Evolutionary conservation across 2,113 vertebrate species (phyloP).

Genomic region (Capreolus pygargus): DNA sequence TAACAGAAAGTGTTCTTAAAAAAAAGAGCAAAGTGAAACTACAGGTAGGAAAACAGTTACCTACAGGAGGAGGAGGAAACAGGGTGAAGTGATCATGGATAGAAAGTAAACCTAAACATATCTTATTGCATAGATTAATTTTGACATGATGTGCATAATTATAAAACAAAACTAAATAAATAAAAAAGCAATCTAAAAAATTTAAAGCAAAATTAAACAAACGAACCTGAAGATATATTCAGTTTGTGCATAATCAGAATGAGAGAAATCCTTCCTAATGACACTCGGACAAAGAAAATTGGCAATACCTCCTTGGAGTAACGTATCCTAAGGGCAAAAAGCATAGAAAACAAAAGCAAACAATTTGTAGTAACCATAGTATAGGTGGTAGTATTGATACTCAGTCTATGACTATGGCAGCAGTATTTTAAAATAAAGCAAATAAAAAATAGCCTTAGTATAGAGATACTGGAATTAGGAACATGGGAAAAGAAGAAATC

Average conservation of each 20-base stretch:
- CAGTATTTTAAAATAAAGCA: background rate
- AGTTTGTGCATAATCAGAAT: background rate
- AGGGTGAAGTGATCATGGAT: background rate
- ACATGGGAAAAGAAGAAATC: background rate
- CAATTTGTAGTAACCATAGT: background rate
- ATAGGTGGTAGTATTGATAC: background rate
- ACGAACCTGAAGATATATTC: background rate
- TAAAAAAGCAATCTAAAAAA: background rate
- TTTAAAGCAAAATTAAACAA: background rate
- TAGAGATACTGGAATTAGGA: background rate
- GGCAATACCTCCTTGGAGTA: background rate
- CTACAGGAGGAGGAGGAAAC: background rate
- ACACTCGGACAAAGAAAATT: background rate
- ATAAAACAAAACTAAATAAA: background rate
- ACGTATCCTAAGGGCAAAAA: background rate
- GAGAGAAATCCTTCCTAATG: background rate
- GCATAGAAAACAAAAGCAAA: background rate
- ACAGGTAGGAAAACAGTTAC: background rate
- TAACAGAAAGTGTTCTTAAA: background rate
- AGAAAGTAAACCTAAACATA: background rate
- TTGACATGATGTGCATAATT: background rate
- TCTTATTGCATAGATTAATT: background rate
- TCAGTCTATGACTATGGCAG: background rate
- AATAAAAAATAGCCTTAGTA: background rate
- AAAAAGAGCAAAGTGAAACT: background rate